Base-by-base conservation (phyloP, 2,888 invertebrate genomes). In the Carabus problematicus region DNA sequence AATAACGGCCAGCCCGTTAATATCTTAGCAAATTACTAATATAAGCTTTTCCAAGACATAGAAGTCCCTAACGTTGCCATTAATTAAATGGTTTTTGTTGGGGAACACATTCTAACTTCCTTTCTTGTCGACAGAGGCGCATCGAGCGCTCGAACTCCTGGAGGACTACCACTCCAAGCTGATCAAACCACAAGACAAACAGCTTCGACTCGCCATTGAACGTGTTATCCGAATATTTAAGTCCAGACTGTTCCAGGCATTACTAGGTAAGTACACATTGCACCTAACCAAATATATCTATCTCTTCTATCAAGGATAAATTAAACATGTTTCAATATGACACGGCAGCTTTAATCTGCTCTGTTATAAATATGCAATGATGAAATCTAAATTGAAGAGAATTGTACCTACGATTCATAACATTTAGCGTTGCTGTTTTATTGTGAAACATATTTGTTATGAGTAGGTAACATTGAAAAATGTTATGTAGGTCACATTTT, bases 181-280 rank as follows among this genome's bases (percentile, higher is more conserved):
- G 79, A 92, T 91, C 75, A 92, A 93, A 82, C 93, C 97, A 66
- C 95, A 97, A 81, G 98, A 99, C 84, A 91, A 95, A 79, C 97
- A 97, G 80, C 88, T 99, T 75, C 90, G 97, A 75, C 89, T 93
- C 77, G 97, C 97, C 75, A 97, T 99, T 82, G 98, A 99, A 84
- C 89, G 97, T 76, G 97, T 99, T 80, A 98, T 99, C 83, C 89
- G 95, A 78, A 97, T 98, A 84, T 98, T 99, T 87, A 98, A 99
- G 85, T 97, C 97, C 77, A 88, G 96, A 72, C 90, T 99, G 73
- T 99, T 99, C 85, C 97, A 98, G 85, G 98, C 98, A 74, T 86
- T 99, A 75, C 87, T 99, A 84, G 98, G 98, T 98, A 85, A 89
- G 91, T 86, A 29, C 29, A 54, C 70, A 59, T 41, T 43, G 14